A percentile compares a stretch with the other conserved stretches of the same genome.
These are phyloP conservation scores for Brachyrhaphis roseni DNA, from an alignment of 2,797 vertebrate genomes.

Conservation along the genomic window DNA sequence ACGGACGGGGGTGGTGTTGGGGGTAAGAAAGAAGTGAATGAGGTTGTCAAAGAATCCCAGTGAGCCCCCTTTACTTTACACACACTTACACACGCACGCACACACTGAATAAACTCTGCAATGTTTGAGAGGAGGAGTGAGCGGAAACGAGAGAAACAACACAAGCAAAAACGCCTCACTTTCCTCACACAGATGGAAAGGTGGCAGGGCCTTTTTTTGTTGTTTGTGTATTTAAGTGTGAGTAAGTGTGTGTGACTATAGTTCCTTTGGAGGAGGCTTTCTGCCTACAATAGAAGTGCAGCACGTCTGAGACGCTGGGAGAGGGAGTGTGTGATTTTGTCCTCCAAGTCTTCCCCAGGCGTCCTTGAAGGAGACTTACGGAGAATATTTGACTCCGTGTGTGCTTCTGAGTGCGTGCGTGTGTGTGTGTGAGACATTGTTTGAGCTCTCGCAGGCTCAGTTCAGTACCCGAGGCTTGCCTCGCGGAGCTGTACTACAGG, in stretches of 20 bases:
- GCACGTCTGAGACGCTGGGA: constrained; percentile 70
- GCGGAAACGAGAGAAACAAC: constrained; percentile 58
- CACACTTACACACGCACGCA: constrained; percentile 23
- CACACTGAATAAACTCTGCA: constrained; percentile 50
- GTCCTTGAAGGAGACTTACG: constrained; percentile 80
- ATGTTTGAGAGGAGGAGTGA: constrained; percentile 65
- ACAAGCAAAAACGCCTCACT: constrained; percentile 57
- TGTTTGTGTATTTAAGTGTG: constrained; percentile 60
- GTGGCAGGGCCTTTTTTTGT: constrained; percentile 62
- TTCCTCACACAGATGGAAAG: constrained; percentile 58
- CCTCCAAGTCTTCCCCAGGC: constrained; percentile 78
- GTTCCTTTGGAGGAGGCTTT: constrained; percentile 73
- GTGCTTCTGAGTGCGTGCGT: constrained; percentile 15
- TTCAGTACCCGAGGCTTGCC: constrained; percentile 66
- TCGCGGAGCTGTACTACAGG: constrained; percentile 65
- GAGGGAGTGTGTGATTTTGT: constrained; percentile 77
- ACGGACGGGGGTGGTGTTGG: constrained; percentile 43
- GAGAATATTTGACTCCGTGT: constrained; percentile 66
- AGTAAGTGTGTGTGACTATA: constrained; percentile 50
- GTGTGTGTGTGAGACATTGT: constrained; percentile 40
- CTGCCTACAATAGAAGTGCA: constrained; percentile 76
- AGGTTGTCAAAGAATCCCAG: constrained; percentile 74
- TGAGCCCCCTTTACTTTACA: constrained; percentile 48
- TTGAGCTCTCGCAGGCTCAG: constrained; percentile 59
- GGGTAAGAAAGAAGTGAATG: constrained; percentile 61